A percentile compares a stretch with the other conserved stretches of the same genome.
Evolutionary conservation across 1,140 invertebrate species (phyloP).

Genomic region (Homalodisca vitripennis): DNA sequence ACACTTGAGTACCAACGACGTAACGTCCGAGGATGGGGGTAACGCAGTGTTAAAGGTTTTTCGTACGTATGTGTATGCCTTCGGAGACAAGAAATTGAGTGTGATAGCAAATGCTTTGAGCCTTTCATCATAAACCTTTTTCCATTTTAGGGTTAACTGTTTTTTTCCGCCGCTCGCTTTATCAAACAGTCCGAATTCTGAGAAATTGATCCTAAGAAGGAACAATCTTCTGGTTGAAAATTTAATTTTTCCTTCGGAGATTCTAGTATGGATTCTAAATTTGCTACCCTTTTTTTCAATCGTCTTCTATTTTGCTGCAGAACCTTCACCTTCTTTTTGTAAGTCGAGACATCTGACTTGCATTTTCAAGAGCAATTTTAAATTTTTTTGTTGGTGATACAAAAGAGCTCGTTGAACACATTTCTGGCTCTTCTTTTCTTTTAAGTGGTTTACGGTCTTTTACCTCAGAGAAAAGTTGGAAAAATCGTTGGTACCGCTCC

Average conservation of each 20-base stretch:
- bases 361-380: too few species aligned
- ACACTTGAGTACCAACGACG: conserved; percentile 47
- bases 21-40: conserved; percentile 47
- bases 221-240: conserved; percentile 24
- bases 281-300: conserved; percentile 19
- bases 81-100: conserved; percentile 47
- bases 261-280: conserved; percentile 20
- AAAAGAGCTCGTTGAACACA: too few species aligned
- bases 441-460: too few species aligned
- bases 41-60: conserved; percentile 45
- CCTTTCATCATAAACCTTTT: conserved; percentile 28
- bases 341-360: too few species aligned
- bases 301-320: conserved; percentile 15
- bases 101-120: conserved; percentile 45
- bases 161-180: conserved; percentile 24
- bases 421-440: too few species aligned
- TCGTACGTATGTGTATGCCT: conserved; percentile 48
- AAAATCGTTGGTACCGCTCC: conserved; percentile 36
- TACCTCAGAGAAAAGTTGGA: conserved; percentile 22
- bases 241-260: conserved; percentile 24
- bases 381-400: too few species aligned
- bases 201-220: conserved; percentile 19
- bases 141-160: conserved; percentile 28
- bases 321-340: conserved; percentile 24
- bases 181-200: conserved; percentile 26